A percentile compares a stretch with the other conserved stretches of the same genome.
phyloP scores from a whole-genome alignment of 2,113 vertebrate genomes.

The Equus przewalskii region DNA sequence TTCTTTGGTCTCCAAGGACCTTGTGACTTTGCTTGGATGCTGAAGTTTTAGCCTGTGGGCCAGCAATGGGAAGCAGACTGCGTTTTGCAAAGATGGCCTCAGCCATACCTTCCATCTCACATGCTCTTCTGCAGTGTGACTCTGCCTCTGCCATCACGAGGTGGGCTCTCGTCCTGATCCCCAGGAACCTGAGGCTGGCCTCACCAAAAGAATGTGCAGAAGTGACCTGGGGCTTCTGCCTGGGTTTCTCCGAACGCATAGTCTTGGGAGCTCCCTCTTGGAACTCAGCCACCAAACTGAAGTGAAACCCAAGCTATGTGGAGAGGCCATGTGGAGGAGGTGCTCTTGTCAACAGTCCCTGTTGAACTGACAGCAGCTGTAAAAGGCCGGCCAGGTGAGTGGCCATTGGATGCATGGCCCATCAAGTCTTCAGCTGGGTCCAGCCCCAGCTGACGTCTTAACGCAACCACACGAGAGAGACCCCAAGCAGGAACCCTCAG shows the following conservation, averaged over 20 bases:
- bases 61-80: neutral
- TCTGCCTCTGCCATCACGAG: neutral
- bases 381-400: neutral
- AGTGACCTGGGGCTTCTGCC: neutral
- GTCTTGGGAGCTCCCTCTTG: neutral
- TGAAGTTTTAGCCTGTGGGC: neutral
- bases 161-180: neutral
- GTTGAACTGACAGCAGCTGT: neutral
- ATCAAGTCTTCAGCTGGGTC: neutral
- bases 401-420: neutral
- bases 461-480: neutral
- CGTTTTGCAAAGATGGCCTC: neutral
- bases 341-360: neutral
- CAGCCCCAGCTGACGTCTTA: neutral
- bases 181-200: neutral
- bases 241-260: neutral
- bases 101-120: neutral
- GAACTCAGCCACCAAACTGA: rapidly evolving
- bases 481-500: neutral
- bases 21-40: neutral
- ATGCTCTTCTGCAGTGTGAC: too few relatives aligned
- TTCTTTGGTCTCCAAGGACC: neutral
- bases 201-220: neutral
- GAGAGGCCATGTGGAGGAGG: neutral
- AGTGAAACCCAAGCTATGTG: neutral